Evolutionary conservation across 2,113 vertebrate species (phyloP).

Genomic region (Suncus etruscus): DNA sequence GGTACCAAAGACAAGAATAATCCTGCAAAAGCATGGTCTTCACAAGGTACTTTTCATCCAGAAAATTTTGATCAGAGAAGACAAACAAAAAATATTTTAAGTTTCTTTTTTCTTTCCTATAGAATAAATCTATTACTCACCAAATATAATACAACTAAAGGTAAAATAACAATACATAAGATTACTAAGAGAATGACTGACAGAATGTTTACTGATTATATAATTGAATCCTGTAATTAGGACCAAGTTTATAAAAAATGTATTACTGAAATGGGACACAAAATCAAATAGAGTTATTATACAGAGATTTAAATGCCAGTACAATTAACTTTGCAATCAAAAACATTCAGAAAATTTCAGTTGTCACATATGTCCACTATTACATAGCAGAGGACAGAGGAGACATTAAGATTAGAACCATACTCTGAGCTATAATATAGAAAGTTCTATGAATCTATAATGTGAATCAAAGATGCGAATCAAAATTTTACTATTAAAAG

Average conservation of each 20-base stretch:
- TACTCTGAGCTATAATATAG: background rate
- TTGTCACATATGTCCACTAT: background rate
- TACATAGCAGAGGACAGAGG: background rate
- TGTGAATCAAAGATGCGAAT: background rate
- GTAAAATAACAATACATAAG: background rate
- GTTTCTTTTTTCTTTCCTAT: background rate
- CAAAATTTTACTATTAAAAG: background rate
- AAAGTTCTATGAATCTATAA: background rate
- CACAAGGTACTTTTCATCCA: background rate
- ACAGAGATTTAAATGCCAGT: background rate
- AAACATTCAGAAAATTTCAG: background rate
- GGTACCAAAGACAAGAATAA: background rate
- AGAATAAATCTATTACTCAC: background rate
- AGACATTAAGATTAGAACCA: constrained; percentile 1
- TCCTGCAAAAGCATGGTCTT: background rate
- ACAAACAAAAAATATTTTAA: constrained; percentile 13
- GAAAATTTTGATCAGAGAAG: background rate
- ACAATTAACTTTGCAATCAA: constrained; percentile 5
- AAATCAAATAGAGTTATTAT: background rate
- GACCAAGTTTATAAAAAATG: background rate
- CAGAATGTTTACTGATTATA: background rate
- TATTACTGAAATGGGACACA: background rate
- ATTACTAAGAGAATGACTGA: background rate
- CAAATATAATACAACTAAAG: background rate
- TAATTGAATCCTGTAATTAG: background rate